Evolutionary conservation across 1,140 invertebrate genomes (phyloP).

Genomic region (Diachasma alloeum): DNA sequence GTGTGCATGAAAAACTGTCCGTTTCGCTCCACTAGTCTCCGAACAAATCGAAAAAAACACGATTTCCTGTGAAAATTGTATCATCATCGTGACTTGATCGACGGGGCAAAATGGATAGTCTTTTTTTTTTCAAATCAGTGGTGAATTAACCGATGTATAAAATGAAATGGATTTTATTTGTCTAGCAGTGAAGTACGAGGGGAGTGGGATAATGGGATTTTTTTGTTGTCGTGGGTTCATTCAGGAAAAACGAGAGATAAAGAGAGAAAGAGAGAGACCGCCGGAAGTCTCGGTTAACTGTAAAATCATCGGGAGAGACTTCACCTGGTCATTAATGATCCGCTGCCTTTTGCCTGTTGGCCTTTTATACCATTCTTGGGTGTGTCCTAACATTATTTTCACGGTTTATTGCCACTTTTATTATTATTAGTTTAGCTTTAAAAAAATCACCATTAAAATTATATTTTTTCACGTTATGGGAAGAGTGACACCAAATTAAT

Average conservation of each 20-base stretch:
- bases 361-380: not conserved
- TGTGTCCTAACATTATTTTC: not conserved
- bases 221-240: not conserved
- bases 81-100: not conserved
- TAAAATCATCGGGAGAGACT: conserved; percentile 3
- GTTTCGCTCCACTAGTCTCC: no score
- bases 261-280: not conserved
- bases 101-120: not conserved
- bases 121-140: not conserved
- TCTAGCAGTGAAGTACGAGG: no score
- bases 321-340: conserved; percentile 9
- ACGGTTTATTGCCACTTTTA: not conserved
- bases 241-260: not conserved
- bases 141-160: no score
- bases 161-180: no score
- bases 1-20: no score
- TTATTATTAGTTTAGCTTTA: not conserved
- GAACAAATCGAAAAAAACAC: no score
- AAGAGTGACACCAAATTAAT: not conserved
- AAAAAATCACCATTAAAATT: no score
- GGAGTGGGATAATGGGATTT: not conserved
- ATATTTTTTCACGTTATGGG: not conserved
- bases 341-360: not conserved
- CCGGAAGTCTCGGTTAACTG: conserved; percentile 9
- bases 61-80: no score